Evolutionary conservation across 2,888 invertebrate species (phyloP).

Genomic region (Lithophane ornitopus): DNA sequence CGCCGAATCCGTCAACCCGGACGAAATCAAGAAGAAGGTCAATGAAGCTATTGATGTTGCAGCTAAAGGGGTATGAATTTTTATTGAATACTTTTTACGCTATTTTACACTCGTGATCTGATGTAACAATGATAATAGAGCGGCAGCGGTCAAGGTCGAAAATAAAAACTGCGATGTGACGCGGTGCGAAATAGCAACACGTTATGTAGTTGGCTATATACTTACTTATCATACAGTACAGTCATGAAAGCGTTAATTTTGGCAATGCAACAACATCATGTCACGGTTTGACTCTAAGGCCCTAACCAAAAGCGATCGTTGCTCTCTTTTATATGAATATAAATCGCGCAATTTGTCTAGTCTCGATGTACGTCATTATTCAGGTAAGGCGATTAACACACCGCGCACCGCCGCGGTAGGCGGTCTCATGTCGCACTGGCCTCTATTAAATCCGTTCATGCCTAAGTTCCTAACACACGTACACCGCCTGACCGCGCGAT

Average conservation of each 20-base stretch:
- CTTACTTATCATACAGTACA: not conserved
- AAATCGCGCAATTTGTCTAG: not conserved
- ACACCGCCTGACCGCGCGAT: too few relatives aligned
- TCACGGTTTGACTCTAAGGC: not conserved
- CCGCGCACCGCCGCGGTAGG: too few relatives aligned
- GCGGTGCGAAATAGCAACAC: not conserved
- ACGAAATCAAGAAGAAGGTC: not conserved
- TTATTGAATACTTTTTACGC: not conserved
- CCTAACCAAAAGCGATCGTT: not conserved
- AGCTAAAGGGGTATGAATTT: conserved; percentile 21
- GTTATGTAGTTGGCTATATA: not conserved
- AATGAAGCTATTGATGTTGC: not conserved
- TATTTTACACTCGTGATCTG: not conserved
- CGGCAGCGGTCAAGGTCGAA: not conserved
- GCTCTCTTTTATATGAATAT: not conserved
- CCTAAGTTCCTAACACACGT: too few relatives aligned
- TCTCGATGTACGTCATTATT: not conserved
- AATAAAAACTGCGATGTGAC: not conserved
- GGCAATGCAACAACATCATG: not conserved
- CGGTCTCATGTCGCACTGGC: too few relatives aligned
- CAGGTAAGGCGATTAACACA: not conserved
- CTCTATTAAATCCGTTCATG: too few relatives aligned
- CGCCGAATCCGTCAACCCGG: not conserved
- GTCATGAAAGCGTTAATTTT: not conserved
- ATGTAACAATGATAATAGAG: not conserved